phyloP scores from a whole-genome alignment of 2,113 vertebrate species.

The Xiphorhynchus elegans region DNA sequence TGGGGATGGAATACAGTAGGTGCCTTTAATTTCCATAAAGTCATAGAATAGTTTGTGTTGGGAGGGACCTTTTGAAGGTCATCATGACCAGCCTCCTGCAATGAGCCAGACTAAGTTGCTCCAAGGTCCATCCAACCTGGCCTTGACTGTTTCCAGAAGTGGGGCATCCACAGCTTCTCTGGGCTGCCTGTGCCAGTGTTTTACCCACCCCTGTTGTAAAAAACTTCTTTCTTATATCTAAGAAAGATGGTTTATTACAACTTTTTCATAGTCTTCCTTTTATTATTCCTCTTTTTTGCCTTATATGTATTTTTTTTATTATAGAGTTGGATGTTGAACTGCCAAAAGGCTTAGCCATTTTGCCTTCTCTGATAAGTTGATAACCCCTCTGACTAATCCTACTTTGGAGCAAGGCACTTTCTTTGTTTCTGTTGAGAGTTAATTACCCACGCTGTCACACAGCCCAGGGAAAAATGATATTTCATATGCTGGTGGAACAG shows the following conservation, averaged over 20 bases:
- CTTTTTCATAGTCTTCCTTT: not conserved
- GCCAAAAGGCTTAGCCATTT: slow-evolving; percentile 15
- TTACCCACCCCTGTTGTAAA: not conserved
- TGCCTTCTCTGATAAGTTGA: slow-evolving; percentile 41
- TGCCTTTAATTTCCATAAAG: not conserved
- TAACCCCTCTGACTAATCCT: slow-evolving; percentile 49
- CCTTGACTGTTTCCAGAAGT: not conserved
- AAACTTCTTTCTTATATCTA: not conserved
- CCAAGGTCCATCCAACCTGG: not conserved
- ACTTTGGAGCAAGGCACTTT: slow-evolving; percentile 29
- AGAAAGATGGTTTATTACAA: not conserved
- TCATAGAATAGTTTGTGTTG: not conserved
- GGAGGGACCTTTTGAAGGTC: not conserved
- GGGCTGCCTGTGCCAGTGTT: not conserved
- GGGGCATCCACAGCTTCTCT: not conserved
- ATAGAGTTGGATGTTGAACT: not conserved
- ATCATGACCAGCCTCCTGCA: not conserved
- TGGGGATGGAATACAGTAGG: not conserved
- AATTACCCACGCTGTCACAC: slow-evolving; percentile 59
- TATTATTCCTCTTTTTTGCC: not conserved
- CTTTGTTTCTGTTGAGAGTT: slow-evolving; percentile 61
- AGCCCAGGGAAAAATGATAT: slow-evolving; percentile 46
- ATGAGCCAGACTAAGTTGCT: not conserved
- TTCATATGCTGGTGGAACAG: not conserved
- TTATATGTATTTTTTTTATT: not conserved